phyloP scores from a whole-genome alignment of 2,888 invertebrate genomes.

The Parascotia fuliginaria region DNA sequence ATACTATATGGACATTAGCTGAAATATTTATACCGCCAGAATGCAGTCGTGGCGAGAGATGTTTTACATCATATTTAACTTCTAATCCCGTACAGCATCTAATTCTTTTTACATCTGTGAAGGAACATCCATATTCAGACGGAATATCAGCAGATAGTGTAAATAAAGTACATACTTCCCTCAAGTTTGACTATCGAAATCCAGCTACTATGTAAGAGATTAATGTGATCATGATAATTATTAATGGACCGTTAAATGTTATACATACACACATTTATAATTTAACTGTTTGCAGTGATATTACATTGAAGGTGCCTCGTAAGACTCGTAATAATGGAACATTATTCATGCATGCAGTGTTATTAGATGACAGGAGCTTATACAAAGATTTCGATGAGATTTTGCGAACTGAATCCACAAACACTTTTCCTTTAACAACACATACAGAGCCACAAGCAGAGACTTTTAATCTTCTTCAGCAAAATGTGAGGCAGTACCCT shows the following conservation, averaged over 20 bases:
- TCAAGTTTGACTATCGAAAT: slow-evolving; percentile 88
- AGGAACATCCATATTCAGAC: slow-evolving; percentile 82
- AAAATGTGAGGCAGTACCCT: slow-evolving; percentile 63
- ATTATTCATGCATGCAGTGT: slow-evolving; percentile 91
- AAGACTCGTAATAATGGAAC: slow-evolving; percentile 94
- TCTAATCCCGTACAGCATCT: slow-evolving; percentile 89
- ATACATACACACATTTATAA: background rate
- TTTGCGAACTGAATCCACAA: slow-evolving; percentile 86
- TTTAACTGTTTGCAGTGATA: slow-evolving; percentile 80
- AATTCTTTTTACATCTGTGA: slow-evolving; percentile 88
- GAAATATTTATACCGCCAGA: slow-evolving; percentile 90
- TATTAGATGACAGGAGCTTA: slow-evolving; percentile 81
- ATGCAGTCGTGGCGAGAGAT: slow-evolving; percentile 88
- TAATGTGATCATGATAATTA: slow-evolving; percentile 1
- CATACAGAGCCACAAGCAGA: slow-evolving; percentile 91
- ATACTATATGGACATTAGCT: slow-evolving; percentile 91
- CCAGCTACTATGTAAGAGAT: slow-evolving; percentile 67
- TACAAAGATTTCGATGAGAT: slow-evolving; percentile 86
- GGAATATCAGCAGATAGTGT: slow-evolving; percentile 75
- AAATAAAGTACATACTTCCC: slow-evolving; percentile 85
- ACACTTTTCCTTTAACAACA: slow-evolving; percentile 89
- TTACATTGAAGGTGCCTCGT: slow-evolving; percentile 89
- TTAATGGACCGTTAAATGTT: background rate
- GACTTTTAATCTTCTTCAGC: slow-evolving; percentile 89
- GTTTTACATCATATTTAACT: slow-evolving; percentile 89